Evolutionary conservation across 2,888 invertebrate species (phyloP).

Genomic region (Lycaena phlaeas): DNA sequence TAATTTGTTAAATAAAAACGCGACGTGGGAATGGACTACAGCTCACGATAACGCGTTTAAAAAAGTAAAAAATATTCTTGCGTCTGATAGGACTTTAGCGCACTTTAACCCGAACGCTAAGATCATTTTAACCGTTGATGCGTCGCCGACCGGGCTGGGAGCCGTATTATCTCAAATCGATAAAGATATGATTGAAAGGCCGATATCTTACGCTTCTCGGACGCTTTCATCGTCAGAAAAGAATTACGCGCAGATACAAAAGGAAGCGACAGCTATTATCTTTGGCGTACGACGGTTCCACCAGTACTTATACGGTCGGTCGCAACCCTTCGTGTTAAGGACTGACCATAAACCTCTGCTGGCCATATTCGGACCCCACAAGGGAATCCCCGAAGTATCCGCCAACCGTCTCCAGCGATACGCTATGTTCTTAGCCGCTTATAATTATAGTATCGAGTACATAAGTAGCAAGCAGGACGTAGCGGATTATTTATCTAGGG

Average conservation of each 20-base stretch:
- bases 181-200: slow-evolving; percentile 15
- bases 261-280: slow-evolving; percentile 13
- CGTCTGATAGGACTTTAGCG: slow-evolving; percentile 10
- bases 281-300: slow-evolving; percentile 11
- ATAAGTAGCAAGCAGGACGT: slow-evolving; percentile 21
- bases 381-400: slow-evolving; percentile 24
- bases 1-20: slow-evolving; percentile 13
- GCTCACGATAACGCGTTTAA: slow-evolving; percentile 12
- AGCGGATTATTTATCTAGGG: slow-evolving; percentile 20
- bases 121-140: slow-evolving; percentile 15
- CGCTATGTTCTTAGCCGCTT: no score
- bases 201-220: slow-evolving; percentile 22
- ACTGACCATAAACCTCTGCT: slow-evolving; percentile 25
- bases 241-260: slow-evolving; percentile 17
- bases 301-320: slow-evolving; percentile 10
- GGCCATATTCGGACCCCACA: slow-evolving; percentile 23
- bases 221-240: slow-evolving; percentile 20
- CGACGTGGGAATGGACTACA: slow-evolving; percentile 14
- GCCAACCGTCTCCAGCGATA: slow-evolving; percentile 24
- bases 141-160: slow-evolving; percentile 13
- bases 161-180: slow-evolving; percentile 15
- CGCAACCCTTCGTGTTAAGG: slow-evolving; percentile 20
- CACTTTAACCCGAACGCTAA: slow-evolving; percentile 11
- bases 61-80: slow-evolving; percentile 12
- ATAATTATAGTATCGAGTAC: slow-evolving; percentile 25